A percentile compares a stretch with the other conserved stretches of the same genome.
Evolutionary conservation across 2,888 invertebrate species (phyloP).

Genomic region (Nemotelus pantherinus): DNA sequence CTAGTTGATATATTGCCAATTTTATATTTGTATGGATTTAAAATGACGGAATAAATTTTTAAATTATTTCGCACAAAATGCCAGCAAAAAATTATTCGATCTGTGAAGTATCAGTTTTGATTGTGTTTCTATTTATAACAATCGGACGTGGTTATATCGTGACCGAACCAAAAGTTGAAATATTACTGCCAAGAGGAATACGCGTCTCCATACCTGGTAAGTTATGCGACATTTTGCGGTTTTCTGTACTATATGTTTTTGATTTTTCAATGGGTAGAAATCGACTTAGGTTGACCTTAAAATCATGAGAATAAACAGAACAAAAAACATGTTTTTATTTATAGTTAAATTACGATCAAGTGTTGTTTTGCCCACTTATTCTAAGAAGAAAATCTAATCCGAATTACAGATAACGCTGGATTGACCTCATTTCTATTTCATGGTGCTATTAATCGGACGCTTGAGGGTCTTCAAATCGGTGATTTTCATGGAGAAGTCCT

Average conservation of each 20-base stretch:
- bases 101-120: too few species aligned
- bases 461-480: conserved; percentile 72
- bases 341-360: not conserved
- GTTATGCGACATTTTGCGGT: not conserved
- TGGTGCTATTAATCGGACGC: conserved; percentile 73
- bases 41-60: too few species aligned
- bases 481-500: conserved; percentile 70
- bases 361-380: not conserved
- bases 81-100: too few species aligned
- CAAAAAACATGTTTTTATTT: too few species aligned
- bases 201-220: conserved; percentile 61
- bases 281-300: too few species aligned
- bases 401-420: conserved; percentile 65
- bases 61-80: too few species aligned
- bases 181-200: conserved; percentile 58
- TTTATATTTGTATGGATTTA: too few species aligned
- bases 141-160: not conserved
- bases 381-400: too few species aligned
- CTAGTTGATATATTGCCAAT: too few species aligned
- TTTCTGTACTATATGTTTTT: too few species aligned
- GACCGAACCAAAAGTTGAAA: conserved; percentile 14
- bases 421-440: conserved; percentile 75
- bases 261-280: too few species aligned
- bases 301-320: too few species aligned
- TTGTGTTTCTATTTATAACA: not conserved